Base-by-base conservation (phyloP, 2,113 vertebrate genomes). In the Gobiocypris rarus region DNA sequence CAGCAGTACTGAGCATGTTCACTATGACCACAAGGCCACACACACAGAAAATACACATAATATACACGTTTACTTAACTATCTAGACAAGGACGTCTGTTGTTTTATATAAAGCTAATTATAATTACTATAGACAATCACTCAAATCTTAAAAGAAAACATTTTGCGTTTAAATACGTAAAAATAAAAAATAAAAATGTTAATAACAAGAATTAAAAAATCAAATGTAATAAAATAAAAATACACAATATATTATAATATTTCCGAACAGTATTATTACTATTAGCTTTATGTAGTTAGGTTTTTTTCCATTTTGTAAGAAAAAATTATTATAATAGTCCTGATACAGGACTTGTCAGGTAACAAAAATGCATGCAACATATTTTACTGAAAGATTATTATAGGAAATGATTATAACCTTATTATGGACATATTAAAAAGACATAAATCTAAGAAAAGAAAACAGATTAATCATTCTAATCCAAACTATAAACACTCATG, bases 1-100 rank as follows among this genome's bases (percentile, higher is more conserved):
- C 31, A 70, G 41, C 83, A 80, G 19, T 15, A 38, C 63, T 78
- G 15, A 78, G 63, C 80, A 56, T 34, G 80, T 82, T 70, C 31
- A 24, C 31, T 34, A 45, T 3, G 15, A 34, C 48, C 24, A 69
- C 43, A 75, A 48, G 26, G 17, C 58, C 56, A 84, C 76, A 79
- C 43, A 67, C 69, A 34, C 5, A 31, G 5, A 24, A 59, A 31
- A 74, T n/a, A 50, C 50, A 71, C 67, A 45, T 1, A 45, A 43
- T 43, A 45, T 45, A 59, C 22, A 59, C 31, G 24, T 41, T 43
- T 43, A 45, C n/a, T 14, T 43, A n/a, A 13, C 17, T 34, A n/a
- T 58, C 6, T 56, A 56, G 22, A 75, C 50, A 54, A 31, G 2
- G 26, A 34, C 74, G 11, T 22, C 5, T 24, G 10, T 26, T 26